Conservation (phyloP, 2,888 invertebrate species). For the Cosmorhoe ocellata region DNA sequence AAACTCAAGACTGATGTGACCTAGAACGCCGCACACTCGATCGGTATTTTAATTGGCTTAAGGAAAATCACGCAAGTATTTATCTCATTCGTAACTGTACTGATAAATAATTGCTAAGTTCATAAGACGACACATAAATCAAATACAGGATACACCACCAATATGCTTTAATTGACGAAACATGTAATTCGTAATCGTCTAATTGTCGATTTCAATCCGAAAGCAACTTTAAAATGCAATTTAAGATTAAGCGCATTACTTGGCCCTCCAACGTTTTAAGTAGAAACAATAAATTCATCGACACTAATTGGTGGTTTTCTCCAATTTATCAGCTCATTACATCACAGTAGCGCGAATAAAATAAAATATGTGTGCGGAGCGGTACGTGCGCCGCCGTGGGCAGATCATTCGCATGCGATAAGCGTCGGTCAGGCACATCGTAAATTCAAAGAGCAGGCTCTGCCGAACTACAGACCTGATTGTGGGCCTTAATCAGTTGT, state of each 20-base stretch:
- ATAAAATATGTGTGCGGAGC: conserved; percentile 81
- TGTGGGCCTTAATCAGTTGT: conserved; percentile 76
- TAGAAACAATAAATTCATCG: conserved; percentile 83
- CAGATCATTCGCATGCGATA: conserved; percentile 82
- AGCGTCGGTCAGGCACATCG: conserved; percentile 81
- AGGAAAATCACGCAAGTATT: conserved; percentile 10
- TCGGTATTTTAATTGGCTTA: conserved; percentile 12
- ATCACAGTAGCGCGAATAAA: conserved; percentile 83
- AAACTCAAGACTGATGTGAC: conserved; percentile 32
- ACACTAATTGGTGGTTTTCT: conserved; percentile 83
- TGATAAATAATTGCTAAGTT: conserved; percentile 24
- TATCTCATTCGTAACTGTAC: conserved; percentile 16
- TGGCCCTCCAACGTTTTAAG: conserved; percentile 81
- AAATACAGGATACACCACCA: conserved; percentile 27
- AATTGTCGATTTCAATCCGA: conserved; percentile 60
- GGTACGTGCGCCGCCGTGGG: conserved; percentile 79
- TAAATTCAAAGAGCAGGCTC: conserved; percentile 80
- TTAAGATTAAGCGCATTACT: conserved; percentile 71
- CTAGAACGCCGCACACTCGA: background rate
- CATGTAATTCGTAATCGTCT: conserved; percentile 35
- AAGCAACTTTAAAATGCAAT: conserved; percentile 71
- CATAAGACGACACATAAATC: conserved; percentile 27
- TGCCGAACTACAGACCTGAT: conserved; percentile 80
- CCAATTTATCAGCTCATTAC: conserved; percentile 83
- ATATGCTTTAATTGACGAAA: conserved; percentile 37